These are phyloP conservation scores for Smittia aterrima DNA, from an alignment of 2,888 invertebrate species.

Conservation along the genomic window DNA sequence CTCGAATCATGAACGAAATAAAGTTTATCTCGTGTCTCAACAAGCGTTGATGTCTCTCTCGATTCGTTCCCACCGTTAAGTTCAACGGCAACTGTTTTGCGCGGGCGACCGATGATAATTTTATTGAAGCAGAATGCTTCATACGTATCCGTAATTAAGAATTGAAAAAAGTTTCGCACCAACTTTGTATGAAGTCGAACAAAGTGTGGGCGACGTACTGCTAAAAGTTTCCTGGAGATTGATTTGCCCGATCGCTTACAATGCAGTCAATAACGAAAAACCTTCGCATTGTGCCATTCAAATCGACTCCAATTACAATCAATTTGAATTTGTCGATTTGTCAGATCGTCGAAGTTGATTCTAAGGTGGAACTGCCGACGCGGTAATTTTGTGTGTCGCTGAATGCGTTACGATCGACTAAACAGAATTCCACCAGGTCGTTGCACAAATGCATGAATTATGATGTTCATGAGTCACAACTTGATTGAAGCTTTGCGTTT, in stretches of 20 bases:
- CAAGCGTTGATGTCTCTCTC: slow-evolving; percentile 30
- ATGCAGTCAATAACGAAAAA: not conserved
- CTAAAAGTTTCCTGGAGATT: slow-evolving; percentile 29
- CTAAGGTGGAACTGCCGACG: not conserved
- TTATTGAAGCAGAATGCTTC: no score
- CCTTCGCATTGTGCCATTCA: slow-evolving; percentile 14
- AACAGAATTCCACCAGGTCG: not conserved
- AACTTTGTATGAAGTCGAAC: slow-evolving; percentile 3
- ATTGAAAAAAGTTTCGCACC: not conserved
- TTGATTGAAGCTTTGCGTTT: not conserved
- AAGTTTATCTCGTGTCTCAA: not conserved
- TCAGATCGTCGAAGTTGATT: not conserved
- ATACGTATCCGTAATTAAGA: no score
- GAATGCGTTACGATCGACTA: slow-evolving; percentile 8
- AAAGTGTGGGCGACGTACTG: not conserved
- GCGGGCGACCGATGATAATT: no score
- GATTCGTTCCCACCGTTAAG: not conserved
- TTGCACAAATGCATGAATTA: slow-evolving; percentile 23
- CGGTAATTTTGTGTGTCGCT: slow-evolving; percentile 23
- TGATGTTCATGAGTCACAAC: slow-evolving; percentile 14
- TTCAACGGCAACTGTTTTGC: no score
- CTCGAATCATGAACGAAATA: slow-evolving; percentile 17
- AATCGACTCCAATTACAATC: slow-evolving; percentile 24
- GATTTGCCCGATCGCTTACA: not conserved
- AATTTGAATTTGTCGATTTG: not conserved